Conservation (phyloP, 2,797 vertebrate species). For the Sibirionetta formosa region DNA sequence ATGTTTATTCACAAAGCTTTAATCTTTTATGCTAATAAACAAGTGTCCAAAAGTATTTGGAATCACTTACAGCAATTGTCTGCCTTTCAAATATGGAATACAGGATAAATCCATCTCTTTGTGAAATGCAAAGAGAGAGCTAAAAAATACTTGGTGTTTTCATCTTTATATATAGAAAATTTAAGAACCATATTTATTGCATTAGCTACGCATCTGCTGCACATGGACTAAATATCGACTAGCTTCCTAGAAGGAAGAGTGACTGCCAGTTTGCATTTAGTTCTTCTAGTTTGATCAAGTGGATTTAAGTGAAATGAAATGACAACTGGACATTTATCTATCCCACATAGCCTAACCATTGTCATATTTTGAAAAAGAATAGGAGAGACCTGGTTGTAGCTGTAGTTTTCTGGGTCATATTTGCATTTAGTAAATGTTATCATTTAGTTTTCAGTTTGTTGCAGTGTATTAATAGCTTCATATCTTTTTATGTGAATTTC, state of each 20-base stretch:
- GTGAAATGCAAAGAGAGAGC: neutral
- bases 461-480: neutral
- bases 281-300: conserved; percentile 27
- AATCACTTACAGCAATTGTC: conserved; percentile 28
- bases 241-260: conserved; percentile 54
- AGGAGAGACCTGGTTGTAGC: neutral
- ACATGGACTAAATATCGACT: conserved; percentile 6
- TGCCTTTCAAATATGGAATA: conserved; percentile 37
- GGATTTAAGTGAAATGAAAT: conserved; percentile 51
- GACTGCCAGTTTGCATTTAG: conserved; percentile 58
- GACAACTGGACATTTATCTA: conserved; percentile 55
- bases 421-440: neutral
- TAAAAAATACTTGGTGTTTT: neutral
- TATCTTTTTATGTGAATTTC: conserved; percentile 39
- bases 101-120: neutral
- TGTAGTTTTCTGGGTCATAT: neutral
- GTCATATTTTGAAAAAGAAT: conserved; percentile 8
- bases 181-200: conserved; percentile 54
- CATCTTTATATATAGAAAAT: neutral
- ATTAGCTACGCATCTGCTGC: conserved; percentile 51
- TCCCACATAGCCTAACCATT: neutral
- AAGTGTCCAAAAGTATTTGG: neutral
- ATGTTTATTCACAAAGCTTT: conserved; percentile 36
- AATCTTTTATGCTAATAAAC: conserved; percentile 44
- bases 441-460: conserved; percentile 29